Evolutionary conservation across 2,888 invertebrate species (phyloP), one percentile per base, ranked within the genome.

Genomic region (Physocephala rufipes): DNA sequence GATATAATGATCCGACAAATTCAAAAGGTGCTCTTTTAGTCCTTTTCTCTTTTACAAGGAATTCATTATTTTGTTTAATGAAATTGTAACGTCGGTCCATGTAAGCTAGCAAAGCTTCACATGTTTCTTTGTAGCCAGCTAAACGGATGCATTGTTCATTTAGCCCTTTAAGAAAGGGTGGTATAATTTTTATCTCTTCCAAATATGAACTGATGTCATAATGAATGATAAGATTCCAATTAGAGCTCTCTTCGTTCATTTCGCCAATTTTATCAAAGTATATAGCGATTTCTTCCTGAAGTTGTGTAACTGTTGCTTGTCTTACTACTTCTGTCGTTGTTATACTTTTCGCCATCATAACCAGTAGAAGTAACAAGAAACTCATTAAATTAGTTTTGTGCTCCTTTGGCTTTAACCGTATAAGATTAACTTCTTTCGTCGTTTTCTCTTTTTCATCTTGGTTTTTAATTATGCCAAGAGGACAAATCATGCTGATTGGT

Each of bases 141-240:
- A 58, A 16, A 19, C 43, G 36, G 7, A 12, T n/a, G 26, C 62
- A 69, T 15, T 21, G 15, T 21, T 9, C 21, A 9, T 26, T 28
- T 30, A 69, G 61, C 36, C 30, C 43, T 3, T 2, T 3, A n/a
- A 69, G 4, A 7, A 69, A 45, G 9, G 5, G 0, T 21, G 61
- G 26, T 1, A 24, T 45, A 19, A 16, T 62, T 24, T 47, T 55
- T n/a, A 68, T 61, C 3, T 45, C 28, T 26, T 68, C 30, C 19
- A 58, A 36, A 49, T 59, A 67, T 49, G 58, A 58, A 19, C 24
- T 2, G 55, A 68, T 24, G 26, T 53, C 45, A 36, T 59, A 62
- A 47, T 53, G 19, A 15, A 64, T 65, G 7, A 64, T n/a, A 19
- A 70, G 58, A 21, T 63, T 70, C 70, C 70, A 65, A 61, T 49